Base-by-base conservation (phyloP, 2,113 vertebrate genomes). In the Malurus alboscapulatus region DNA sequence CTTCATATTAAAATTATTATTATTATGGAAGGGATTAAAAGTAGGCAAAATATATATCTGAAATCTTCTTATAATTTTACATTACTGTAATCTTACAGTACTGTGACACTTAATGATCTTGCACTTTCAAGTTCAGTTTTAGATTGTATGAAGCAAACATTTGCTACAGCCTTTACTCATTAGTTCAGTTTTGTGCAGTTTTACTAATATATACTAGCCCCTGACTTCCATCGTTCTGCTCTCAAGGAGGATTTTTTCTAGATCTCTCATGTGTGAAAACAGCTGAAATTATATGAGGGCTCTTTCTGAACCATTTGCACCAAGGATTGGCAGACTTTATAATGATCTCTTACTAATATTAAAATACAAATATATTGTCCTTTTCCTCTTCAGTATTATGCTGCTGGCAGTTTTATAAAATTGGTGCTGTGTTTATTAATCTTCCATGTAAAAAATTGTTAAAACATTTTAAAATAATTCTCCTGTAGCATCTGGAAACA, bases 151-250 rank as follows among this genome's bases (percentile, higher is more conserved):
- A 85, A 73, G 29, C 32, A 82, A 73, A 53, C 0, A 0, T 44
- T 65, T 83, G 36, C 17, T 78, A 10, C 44, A 44, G 48, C 44
- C 20, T 5, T n/a, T 38, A n/a, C 22, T 72, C 0, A 0, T 74
- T 80, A 68, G 32, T 80, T 89, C 48, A 47, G 27, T 75, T 90
- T 69, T 84, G 36, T 87, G 36, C 10, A 14, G 12, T 67, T 90
- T 87, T 36, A 58, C 17, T 61, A 13, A 18, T 44, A 12, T 5
- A 2, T 38, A 40, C 76, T 29, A 47, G 17, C 2, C 48, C 36
- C 7, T 74, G 38, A 29, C 42, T 92, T 86, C 59, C 47, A 71
- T 50, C 25, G 16, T 55, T 80, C 25, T 51, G 4, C 68, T 81
- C 27, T 90, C 50, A 67, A 32, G 58, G 81, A 67, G 42, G 32